These are phyloP conservation scores for Cyprichromis sp. DNA, from an alignment of 2,113 vertebrate species.

Conservation along the genomic window DNA sequence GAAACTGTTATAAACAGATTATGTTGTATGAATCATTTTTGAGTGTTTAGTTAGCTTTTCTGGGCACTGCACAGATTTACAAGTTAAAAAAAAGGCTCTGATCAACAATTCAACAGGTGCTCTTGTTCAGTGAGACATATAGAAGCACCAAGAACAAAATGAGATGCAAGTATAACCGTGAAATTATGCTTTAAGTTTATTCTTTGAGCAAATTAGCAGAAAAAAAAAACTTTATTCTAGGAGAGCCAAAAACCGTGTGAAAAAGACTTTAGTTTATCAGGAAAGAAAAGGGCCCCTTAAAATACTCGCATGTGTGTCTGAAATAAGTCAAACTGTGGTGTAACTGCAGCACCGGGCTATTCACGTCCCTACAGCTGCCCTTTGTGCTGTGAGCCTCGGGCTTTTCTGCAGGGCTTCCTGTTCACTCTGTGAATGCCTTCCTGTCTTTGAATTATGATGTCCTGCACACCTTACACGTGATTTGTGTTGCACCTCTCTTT, in stretches of 20 bases:
- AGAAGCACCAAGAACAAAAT: not conserved
- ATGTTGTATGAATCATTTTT: not conserved
- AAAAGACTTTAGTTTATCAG: not conserved
- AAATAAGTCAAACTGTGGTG: not conserved
- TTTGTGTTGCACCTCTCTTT: not conserved
- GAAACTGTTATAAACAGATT: not conserved
- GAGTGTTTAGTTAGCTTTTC: not conserved
- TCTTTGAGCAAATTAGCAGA: not conserved
- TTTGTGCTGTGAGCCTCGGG: not conserved
- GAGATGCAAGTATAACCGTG: not conserved
- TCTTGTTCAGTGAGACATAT: not conserved
- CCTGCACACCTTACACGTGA: not conserved
- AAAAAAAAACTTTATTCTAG: not conserved
- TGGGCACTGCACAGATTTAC: not conserved
- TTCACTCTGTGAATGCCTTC: not conserved
- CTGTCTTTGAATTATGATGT: not conserved
- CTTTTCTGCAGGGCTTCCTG: conserved; percentile 14
- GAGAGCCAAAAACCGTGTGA: rapidly evolving
- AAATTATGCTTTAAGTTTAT: not conserved
- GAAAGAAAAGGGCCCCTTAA: not conserved
- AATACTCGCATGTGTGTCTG: not conserved
- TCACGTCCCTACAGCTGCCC: not conserved
- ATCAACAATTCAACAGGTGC: not conserved
- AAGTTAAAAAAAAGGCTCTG: not conserved
- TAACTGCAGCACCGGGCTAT: not conserved